phyloP scores from a whole-genome alignment of 2,113 vertebrate genomes.

The Dasyornis broadbenti region DNA sequence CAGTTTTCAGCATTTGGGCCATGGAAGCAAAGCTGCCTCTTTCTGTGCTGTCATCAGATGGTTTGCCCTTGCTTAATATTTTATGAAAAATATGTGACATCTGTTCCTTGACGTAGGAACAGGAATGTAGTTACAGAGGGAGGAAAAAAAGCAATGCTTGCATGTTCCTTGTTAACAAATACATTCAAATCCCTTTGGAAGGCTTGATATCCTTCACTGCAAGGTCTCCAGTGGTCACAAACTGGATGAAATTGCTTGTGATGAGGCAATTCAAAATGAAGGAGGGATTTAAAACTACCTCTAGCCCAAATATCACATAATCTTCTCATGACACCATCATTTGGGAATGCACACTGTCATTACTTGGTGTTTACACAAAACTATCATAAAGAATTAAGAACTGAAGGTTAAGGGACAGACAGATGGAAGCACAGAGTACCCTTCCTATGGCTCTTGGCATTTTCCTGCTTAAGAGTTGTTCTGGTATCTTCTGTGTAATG shows the following conservation, averaged over 20 bases:
- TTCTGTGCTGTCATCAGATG: neutral
- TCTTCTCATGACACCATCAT: neutral
- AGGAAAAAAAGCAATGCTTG: neutral
- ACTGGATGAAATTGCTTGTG: neutral
- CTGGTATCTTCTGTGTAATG: neutral
- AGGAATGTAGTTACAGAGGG: neutral
- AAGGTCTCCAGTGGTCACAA: neutral
- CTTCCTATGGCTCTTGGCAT: neutral
- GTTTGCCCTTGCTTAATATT: neutral
- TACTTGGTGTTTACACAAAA: neutral
- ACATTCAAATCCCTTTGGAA: neutral
- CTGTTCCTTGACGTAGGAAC: neutral
- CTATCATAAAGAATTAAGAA: neutral
- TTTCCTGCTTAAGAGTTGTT: neutral
- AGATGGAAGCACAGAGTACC: neutral
- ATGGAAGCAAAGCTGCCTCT: neutral
- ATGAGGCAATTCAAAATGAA: neutral
- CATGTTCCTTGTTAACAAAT: neutral
- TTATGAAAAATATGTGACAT: conserved; percentile 5
- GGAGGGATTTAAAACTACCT: neutral
- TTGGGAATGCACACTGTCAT: neutral
- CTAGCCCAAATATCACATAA: neutral
- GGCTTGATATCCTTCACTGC: neutral
- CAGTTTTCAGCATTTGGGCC: neutral
- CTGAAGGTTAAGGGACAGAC: neutral